These are phyloP conservation scores for Philopotamus ludificatus DNA, from an alignment of 1,140 invertebrate genomes.

Conservation along the genomic window DNA sequence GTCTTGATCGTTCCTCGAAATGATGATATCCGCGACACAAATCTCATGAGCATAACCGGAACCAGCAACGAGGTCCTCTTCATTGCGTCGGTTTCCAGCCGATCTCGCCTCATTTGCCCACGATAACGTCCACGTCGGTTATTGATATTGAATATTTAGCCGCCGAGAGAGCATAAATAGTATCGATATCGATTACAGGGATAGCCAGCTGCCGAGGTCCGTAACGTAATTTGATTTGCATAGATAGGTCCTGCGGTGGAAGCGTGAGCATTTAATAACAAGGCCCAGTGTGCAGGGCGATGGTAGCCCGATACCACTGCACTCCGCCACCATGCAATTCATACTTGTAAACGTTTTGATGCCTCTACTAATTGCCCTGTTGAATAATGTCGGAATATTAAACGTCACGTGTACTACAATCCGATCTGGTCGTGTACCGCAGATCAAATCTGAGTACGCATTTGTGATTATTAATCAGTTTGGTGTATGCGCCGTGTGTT, in stretches of 20 bases:
- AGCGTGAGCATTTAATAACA: background rate
- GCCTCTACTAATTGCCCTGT: background rate
- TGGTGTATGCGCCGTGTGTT: no score
- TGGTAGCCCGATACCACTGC: background rate
- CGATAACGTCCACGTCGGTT: no score
- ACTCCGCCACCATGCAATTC: conserved; percentile 2
- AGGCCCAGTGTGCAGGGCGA: background rate
- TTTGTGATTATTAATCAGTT: background rate
- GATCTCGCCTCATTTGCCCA: no score
- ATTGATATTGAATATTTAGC: background rate
- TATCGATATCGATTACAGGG: background rate
- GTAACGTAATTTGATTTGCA: conserved; percentile 4
- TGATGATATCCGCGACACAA: no score
- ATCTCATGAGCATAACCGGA: no score
- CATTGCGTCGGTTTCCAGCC: no score
- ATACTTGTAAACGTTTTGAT: conserved; percentile 11
- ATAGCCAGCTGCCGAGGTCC: background rate
- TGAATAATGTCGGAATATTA: conserved; percentile 1
- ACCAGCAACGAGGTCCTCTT: no score
- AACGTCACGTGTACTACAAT: background rate
- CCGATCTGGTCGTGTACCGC: background rate
- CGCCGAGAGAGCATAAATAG: background rate
- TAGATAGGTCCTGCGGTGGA: background rate
- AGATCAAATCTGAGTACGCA: background rate
- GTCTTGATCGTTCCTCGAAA: no score